Conservation (phyloP, 2,888 invertebrate species). For the Phrixothrix hirtus region DNA sequence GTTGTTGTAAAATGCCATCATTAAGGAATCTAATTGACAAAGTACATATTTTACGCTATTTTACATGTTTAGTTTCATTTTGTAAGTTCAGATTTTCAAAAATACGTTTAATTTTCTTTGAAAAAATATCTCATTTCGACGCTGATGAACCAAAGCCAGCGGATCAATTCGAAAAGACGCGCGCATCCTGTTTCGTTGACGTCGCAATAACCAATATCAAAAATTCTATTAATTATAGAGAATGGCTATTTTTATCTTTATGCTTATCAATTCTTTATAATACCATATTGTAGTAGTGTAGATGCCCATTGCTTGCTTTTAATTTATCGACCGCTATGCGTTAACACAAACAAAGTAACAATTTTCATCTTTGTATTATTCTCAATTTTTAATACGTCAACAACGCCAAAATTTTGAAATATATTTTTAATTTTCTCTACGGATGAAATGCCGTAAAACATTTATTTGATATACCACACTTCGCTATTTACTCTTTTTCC, state of each 20-base stretch:
- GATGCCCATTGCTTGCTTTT: not conserved
- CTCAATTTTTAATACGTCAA: too few species aligned
- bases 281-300: not conserved
- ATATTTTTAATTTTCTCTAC: too few species aligned
- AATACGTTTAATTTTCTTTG: not conserved
- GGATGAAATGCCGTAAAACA: too few species aligned
- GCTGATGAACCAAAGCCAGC: not conserved
- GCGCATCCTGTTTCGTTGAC: not conserved
- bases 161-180: conserved; percentile 11
- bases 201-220: conserved; percentile 1
- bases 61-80: too few species aligned
- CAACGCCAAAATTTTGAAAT: too few species aligned
- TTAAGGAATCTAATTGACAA: not conserved
- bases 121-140: conserved; percentile 13
- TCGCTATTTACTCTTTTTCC: too few species aligned
- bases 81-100: too few species aligned
- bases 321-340: not conserved
- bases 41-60: not conserved
- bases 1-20: conserved; percentile 24
- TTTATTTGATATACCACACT: too few species aligned
- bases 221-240: conserved; percentile 10
- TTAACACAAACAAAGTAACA: too few species aligned
- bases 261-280: not conserved
- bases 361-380: too few species aligned
- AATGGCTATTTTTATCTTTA: conserved; percentile 2